Percentiles rank a stretch among this genome's conserved stretches.
phyloP scores from a whole-genome alignment of 2,797 vertebrate species.

The Gallirallus australis region DNA sequence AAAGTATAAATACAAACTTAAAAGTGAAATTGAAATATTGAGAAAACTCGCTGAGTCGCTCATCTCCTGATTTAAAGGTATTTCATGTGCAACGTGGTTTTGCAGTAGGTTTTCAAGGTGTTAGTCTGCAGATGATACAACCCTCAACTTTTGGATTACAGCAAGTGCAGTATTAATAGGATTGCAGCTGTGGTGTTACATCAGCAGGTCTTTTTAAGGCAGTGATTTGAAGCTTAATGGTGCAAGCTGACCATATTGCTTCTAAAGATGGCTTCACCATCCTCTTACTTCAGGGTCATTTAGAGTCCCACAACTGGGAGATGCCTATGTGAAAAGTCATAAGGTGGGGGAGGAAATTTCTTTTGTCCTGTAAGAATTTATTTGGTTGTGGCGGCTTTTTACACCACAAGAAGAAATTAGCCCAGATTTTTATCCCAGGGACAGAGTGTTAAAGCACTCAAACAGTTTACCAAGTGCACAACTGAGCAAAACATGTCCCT shows the following conservation, averaged over 20 bases:
- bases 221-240: background rate
- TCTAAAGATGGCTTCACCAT: background rate
- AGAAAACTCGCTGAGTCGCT: background rate
- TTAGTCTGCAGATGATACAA: background rate
- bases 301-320: background rate
- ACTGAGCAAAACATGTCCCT: background rate
- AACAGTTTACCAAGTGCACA: background rate
- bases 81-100: background rate
- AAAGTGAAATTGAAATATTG: background rate
- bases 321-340: background rate
- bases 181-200: background rate
- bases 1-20: background rate
- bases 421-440: background rate
- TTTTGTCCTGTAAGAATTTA: background rate
- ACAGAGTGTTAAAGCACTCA: background rate
- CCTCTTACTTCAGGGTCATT: background rate
- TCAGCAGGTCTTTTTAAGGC: background rate
- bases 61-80: background rate
- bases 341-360: background rate
- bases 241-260: background rate
- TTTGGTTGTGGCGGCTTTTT: background rate
- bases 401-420: background rate
- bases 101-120: background rate
- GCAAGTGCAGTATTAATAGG: background rate
- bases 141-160: background rate